Conservation (phyloP, 2,888 invertebrate species). For the Hemithea aestivaria region DNA sequence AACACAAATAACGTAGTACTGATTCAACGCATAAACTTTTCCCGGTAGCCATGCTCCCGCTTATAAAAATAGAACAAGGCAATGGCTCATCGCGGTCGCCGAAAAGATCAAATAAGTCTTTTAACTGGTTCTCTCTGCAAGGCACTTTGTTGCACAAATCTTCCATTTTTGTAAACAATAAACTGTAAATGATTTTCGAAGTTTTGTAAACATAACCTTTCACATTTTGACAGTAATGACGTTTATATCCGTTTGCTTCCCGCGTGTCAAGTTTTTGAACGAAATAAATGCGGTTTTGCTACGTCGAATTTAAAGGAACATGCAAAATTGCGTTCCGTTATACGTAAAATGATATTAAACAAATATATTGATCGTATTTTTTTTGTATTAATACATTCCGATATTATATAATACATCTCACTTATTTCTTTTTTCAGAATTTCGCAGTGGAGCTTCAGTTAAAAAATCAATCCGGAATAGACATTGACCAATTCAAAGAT, state of each 20-base stretch:
- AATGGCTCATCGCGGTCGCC: conserved; percentile 80
- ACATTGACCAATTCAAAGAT: conserved; percentile 83
- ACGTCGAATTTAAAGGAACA: conserved; percentile 22
- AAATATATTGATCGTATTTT: too few relatives aligned
- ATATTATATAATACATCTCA: too few relatives aligned
- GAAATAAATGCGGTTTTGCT: conserved; percentile 31
- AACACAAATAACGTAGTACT: conserved; percentile 77
- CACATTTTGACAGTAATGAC: conserved; percentile 13
- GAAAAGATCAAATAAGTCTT: conserved; percentile 68
- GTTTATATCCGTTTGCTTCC: conserved; percentile 28
- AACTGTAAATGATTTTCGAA: conserved; percentile 11
- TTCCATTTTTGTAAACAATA: conserved; percentile 68
- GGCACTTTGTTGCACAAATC: conserved; percentile 63
- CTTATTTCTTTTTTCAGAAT: conserved; percentile 83
- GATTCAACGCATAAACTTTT: conserved; percentile 85
- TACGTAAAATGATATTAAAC: conserved; percentile 1
- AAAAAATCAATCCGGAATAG: conserved; percentile 83
- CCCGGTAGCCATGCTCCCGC: conserved; percentile 91
- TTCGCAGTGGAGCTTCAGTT: conserved; percentile 88
- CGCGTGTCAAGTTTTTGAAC: conserved; percentile 10
- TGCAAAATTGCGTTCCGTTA: conserved; percentile 7
- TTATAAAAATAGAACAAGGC: conserved; percentile 85
- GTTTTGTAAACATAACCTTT: conserved; percentile 24
- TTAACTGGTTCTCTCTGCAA: conserved; percentile 72
- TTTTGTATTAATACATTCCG: too few relatives aligned